phyloP scores from a whole-genome alignment of 1,140 invertebrate species.

The Drosophila navojoa region DNA sequence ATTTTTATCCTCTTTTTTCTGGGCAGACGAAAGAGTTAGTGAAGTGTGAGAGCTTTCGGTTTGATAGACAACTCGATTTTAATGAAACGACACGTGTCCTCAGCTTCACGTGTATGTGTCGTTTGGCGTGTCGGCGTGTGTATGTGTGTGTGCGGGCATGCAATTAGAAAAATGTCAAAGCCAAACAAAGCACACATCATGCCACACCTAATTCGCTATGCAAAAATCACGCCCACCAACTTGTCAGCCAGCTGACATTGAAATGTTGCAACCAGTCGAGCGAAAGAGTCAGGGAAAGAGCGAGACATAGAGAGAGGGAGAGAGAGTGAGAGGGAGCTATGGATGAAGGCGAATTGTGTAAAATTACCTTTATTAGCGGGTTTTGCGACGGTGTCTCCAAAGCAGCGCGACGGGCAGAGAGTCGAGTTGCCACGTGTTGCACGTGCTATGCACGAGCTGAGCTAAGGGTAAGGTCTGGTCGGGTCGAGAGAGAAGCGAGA shows the following conservation, averaged over 20 bases:
- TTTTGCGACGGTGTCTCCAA: conserved; percentile 4
- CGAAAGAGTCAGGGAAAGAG: not conserved
- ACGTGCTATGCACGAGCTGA: conserved; percentile 52
- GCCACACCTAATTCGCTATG: conserved; percentile 23
- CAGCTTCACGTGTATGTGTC: conserved; percentile 10
- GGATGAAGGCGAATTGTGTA: conserved; percentile 27
- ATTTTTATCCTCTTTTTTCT: not conserved
- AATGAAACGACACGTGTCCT: conserved; percentile 51
- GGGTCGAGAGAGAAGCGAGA: not conserved
- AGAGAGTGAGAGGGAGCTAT: not conserved
- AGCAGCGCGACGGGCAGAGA: not conserved
- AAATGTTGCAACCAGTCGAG: conserved; percentile 46
- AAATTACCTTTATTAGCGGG: conserved; percentile 74
- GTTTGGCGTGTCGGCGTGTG: no score
- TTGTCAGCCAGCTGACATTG: conserved; percentile 67
- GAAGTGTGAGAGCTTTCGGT: conserved; percentile 8
- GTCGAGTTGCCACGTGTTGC: conserved; percentile 57
- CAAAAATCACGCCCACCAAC: conserved; percentile 37
- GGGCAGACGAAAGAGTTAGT: not conserved
- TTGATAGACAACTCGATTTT: conserved; percentile 25
- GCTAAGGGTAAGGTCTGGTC: not conserved
- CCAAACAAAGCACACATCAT: conserved; percentile 52
- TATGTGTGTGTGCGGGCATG: conserved; percentile 29
- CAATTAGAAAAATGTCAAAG: conserved; percentile 74
- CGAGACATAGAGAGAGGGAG: not conserved